These are phyloP conservation scores for Talpa occidentalis DNA, from an alignment of 2,113 vertebrate species.

Conservation along the genomic window DNA sequence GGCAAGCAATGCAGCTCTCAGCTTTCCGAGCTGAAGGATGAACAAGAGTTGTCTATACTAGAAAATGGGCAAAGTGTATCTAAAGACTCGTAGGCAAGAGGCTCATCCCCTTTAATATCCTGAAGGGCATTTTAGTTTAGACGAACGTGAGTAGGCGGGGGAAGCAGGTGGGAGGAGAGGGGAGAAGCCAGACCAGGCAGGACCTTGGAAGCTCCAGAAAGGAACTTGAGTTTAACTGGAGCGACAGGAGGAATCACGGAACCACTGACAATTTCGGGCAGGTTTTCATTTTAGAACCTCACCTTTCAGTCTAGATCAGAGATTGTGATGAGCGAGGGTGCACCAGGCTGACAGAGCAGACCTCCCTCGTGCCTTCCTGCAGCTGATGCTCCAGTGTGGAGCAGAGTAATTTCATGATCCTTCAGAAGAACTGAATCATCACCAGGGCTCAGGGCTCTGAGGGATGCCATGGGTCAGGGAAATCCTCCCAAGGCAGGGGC, in stretches of 20 bases:
- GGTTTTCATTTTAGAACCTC: neutral
- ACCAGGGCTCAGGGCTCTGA: neutral
- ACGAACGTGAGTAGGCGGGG: fast-evolving
- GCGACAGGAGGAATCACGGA: neutral
- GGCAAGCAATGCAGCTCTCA: neutral
- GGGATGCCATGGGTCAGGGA: neutral
- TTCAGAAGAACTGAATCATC: neutral
- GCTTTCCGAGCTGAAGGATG: neutral
- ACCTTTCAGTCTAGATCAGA: neutral
- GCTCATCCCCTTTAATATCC: neutral
- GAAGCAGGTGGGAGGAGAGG: neutral
- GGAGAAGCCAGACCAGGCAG: too few species aligned
- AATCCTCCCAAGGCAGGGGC: neutral
- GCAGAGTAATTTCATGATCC: neutral
- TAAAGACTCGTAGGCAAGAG: neutral
- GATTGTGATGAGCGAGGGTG: neutral
- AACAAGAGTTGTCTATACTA: too few species aligned
- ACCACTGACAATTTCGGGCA: neutral
- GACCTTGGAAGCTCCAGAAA: neutral
- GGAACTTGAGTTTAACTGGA: neutral
- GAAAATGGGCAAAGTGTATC: neutral
- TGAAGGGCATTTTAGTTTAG: neutral
- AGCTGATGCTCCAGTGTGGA: neutral
- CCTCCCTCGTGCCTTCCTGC: neutral
- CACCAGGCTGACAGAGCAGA: neutral